Evolutionary conservation across 1,140 invertebrate genomes (phyloP), one percentile per base, ranked within the genome.

Genomic region (Acromyrmex charruanus): DNA sequence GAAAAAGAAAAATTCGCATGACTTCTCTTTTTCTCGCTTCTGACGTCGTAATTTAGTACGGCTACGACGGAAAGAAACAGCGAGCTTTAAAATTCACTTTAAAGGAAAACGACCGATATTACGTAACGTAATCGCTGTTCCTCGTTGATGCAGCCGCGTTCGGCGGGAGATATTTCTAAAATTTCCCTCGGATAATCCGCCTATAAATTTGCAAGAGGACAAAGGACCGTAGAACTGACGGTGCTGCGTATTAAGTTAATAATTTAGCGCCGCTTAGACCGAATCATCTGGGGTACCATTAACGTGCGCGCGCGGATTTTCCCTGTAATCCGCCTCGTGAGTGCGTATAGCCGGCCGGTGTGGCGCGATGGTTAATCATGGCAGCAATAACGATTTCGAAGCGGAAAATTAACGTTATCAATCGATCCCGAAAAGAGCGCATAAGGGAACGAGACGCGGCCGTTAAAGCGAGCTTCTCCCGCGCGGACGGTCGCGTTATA

Each of bases 211-310:
- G 28, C 39, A 21, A 59, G 39, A 14, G 80, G 2, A 75, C 35
- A 74, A 84, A 84, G 65, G 55, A 82, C 35, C 21, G 35, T 6
- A 59, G 58, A 12, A 69, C 63, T 18, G 31, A n/a, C 65, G 65
- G 35, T 21, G 58, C 58, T 25, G 16, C 59, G 12, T 84, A 84
- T 84, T 84, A 84, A 84, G 39, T 84, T 84, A 79, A 85, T 85
- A 66, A 85, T 88, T 82, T 66, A 88, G 9, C 9, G 44, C 28
- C 82, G 75, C 49, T 85, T 69, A 63, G 61, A 59, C 0, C 21
- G 71, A 89, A 81, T 86, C 88, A 77, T 87, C 68, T 58, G 58
- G 59, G 69, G 66, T 21, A 25, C 85, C 82, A 86, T 89, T 89
- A 88, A 59, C 9, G n/a, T 14, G 86, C 65, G 55, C 49, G 74